Percentiles rank a stretch among this genome's conserved stretches.
phyloP scores from a whole-genome alignment of 2,797 vertebrate genomes.

The Australoheros facetus region DNA sequence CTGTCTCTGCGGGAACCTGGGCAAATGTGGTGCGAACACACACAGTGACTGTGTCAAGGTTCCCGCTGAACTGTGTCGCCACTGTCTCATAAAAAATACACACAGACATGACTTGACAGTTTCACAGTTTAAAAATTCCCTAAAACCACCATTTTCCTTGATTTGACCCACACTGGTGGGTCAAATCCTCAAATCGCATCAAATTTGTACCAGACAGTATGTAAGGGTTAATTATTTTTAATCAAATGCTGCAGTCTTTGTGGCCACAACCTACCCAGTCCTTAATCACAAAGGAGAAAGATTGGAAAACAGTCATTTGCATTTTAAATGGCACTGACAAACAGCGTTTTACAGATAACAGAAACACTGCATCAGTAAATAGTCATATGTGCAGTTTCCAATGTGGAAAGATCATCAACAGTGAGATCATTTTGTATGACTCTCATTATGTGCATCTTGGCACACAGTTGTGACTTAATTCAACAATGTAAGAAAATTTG shows the following conservation, averaged over 20 bases:
- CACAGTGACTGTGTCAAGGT: background rate
- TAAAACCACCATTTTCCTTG: background rate
- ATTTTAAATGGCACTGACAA: background rate
- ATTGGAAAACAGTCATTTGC: background rate
- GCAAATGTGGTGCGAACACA: background rate
- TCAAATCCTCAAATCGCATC: background rate
- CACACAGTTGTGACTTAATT: constrained; percentile 22
- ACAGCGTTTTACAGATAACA: background rate
- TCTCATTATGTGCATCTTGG: constrained; percentile 9
- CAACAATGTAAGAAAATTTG: constrained; percentile 12
- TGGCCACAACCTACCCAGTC: background rate
- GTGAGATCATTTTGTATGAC: constrained; percentile 10
- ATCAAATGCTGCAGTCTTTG: background rate
- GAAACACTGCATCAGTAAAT: background rate
- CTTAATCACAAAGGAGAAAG: background rate
- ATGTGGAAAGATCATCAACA: constrained; percentile 22
- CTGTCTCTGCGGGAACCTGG: background rate
- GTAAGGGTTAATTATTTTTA: background rate
- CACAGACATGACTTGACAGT: background rate
- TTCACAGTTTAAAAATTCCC: background rate
- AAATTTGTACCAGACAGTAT: background rate
- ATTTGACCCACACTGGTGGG: background rate
- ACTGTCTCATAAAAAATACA: background rate
- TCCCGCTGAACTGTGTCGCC: background rate
- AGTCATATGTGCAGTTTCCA: background rate